phyloP scores from a whole-genome alignment of 1,140 invertebrate genomes.

The Rhyzopertha dominica region DNA sequence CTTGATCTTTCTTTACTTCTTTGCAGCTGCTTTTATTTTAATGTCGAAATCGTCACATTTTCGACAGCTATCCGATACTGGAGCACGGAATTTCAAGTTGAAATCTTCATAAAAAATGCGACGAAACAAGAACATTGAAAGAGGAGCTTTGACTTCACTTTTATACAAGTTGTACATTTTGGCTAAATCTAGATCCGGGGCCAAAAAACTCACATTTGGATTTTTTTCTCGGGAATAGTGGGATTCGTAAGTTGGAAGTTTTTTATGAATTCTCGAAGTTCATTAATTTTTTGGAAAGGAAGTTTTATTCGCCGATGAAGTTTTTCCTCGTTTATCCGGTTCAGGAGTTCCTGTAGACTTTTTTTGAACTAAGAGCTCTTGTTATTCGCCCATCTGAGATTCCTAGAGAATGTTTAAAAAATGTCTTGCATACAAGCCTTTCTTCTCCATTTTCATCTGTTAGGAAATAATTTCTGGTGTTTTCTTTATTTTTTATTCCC shows the following conservation, averaged over 20 bases:
- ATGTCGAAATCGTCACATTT: conserved; percentile 2
- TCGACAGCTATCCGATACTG: neutral
- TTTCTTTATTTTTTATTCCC: too few relatives aligned
- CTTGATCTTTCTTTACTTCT: neutral
- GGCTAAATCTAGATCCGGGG: conserved; percentile 1
- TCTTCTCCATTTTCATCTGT: too few relatives aligned
- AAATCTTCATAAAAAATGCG: neutral
- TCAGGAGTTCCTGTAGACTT: too few relatives aligned
- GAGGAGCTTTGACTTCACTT: neutral
- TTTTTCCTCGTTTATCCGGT: too few relatives aligned
- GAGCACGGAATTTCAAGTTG: conserved; percentile 2
- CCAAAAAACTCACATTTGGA: conserved; percentile 6
- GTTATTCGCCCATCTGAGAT: too few relatives aligned
- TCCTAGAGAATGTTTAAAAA: too few relatives aligned
- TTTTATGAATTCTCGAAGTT: too few relatives aligned
- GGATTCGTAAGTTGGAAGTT: conserved; percentile 7
- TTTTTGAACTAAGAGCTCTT: too few relatives aligned
- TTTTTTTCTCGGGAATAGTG: conserved; percentile 12
- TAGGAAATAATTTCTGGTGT: too few relatives aligned
- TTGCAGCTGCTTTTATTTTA: neutral
- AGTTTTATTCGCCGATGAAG: too few relatives aligned
- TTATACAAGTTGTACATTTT: conserved; percentile 2
- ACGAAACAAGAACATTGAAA: neutral
- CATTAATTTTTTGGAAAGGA: too few relatives aligned
- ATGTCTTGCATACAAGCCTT: too few relatives aligned